Base-by-base conservation (phyloP, 2,888 invertebrate genomes). In the Machimus atricapillus region DNA sequence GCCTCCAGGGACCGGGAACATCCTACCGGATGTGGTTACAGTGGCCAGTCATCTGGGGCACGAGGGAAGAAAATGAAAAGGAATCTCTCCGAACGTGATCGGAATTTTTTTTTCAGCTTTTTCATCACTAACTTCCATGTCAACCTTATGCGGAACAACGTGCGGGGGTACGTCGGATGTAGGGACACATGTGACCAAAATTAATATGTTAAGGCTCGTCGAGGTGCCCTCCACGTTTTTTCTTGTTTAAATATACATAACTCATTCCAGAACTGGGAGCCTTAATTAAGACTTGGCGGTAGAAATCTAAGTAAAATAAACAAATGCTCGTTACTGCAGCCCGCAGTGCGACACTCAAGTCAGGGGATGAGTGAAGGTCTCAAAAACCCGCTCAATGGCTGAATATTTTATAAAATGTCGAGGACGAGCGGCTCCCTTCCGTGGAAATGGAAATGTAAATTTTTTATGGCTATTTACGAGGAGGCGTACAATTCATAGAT, bases 21-120 rank as follows among this genome's bases (percentile, higher is more conserved):
- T 58, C 66, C 16, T 1, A 14, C 7, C 52, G 14, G 52, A 79
- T 52, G 52, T 79, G 79, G 79, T 79, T 46, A 52, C 56, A 52
- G 23, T 52, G 56, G 79, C 52, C 52, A 79, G 52, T 79, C 79
- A 79, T 79, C 52, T 79, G 79, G 46, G 79, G 52, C 31, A 79
- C 31, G 31, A 27, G 16, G 52, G n/a, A 79, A 79, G 58, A 81
- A 78, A 86, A 77, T 76, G 56, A 76, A 77, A 86, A 78, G 86
- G 79, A 86, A 78, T 58, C 37, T 58, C 78, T 58, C 37, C 78
- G 66, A 79, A 86, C 86, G 86, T 86, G 86, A 86, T 86, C 52
- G 43, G 79, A 79, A 86, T 86, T 86, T 66, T 73, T 34, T 85
- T 19, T 83, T 19, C 66, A 27, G 27, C 19, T 27, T 58, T 58